phyloP scores from a whole-genome alignment of 2,797 vertebrate genomes.

The Phoxinus dragarum region DNA sequence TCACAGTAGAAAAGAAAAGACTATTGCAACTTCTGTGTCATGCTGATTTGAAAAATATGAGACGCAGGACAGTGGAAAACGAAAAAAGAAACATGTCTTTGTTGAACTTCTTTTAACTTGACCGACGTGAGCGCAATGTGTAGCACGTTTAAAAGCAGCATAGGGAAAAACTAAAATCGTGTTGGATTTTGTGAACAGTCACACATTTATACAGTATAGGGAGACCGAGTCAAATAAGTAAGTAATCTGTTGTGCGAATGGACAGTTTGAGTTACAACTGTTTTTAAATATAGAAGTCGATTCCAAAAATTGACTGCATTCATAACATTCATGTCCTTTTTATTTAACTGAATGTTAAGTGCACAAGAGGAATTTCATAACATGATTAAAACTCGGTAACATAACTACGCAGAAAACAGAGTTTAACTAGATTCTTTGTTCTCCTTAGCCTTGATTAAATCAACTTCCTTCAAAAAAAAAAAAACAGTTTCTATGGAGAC shows the following conservation, averaged over 20 bases:
- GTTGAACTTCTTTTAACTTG: background rate
- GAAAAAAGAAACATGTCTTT: background rate
- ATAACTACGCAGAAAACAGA: conserved; percentile 1
- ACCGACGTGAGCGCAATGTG: background rate
- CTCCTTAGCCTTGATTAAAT: conserved; percentile 46
- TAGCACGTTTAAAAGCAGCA: background rate
- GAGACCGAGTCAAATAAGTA: too few species aligned
- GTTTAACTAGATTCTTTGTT: conserved; percentile 42
- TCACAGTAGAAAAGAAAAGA: background rate
- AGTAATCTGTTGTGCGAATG: too few species aligned
- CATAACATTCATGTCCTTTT: background rate
- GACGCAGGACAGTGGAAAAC: too few species aligned
- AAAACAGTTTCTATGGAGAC: conserved; percentile 62
- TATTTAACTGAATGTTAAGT: background rate
- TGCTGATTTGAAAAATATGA: too few species aligned
- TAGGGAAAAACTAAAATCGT: too few species aligned
- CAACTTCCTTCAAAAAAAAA: conserved; percentile 53
- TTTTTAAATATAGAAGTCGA: background rate
- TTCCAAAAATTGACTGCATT: background rate
- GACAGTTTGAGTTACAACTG: too few species aligned
- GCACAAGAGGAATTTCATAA: background rate
- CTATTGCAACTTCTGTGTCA: too few species aligned
- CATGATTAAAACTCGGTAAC: background rate
- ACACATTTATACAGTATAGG: too few species aligned
- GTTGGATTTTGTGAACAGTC: too few species aligned